These are phyloP conservation scores for Halesus radiatus DNA, from an alignment of 1,140 invertebrate species.

Conservation along the genomic window DNA sequence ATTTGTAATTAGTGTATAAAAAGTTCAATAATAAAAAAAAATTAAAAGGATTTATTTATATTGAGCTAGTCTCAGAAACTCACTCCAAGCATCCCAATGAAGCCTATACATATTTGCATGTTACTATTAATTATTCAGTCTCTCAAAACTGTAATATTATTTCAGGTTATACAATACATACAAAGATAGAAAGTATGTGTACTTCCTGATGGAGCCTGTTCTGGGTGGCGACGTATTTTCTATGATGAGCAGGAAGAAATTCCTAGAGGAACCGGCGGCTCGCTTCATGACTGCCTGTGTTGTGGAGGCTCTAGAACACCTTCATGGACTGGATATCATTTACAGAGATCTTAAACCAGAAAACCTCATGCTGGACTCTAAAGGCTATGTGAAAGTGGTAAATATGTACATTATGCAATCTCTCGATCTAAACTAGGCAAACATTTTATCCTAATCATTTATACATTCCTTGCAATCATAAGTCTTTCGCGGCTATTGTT, in stretches of 20 bases:
- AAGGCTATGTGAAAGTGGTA: constrained; percentile 94
- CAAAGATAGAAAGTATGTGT: constrained; percentile 95
- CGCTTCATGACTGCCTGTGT: constrained; percentile 94
- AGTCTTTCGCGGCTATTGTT: too few relatives aligned
- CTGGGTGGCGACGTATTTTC: constrained; percentile 98
- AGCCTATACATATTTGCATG: too few relatives aligned
- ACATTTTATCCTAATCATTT: too few relatives aligned
- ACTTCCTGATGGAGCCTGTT: constrained; percentile 97
- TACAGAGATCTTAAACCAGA: constrained; percentile 98
- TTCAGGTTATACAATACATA: constrained; percentile 92
- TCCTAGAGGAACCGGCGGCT: constrained; percentile 88
- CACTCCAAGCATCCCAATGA: too few relatives aligned
- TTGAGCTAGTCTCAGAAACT: too few relatives aligned
- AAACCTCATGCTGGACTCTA: constrained; percentile 89
- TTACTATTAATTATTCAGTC: too few relatives aligned
- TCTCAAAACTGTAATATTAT: background rate
- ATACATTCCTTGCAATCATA: too few relatives aligned
- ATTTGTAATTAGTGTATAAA: too few relatives aligned
- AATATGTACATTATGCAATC: background rate
- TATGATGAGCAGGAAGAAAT: constrained; percentile 85
- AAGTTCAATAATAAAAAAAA: too few relatives aligned
- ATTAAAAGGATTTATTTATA: too few relatives aligned
- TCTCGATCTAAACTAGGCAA: background rate
- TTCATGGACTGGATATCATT: constrained; percentile 89
- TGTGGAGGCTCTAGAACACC: constrained; percentile 90